Base-by-base conservation (phyloP, 2,113 vertebrate species). In the Calyptomena viridis region DNA sequence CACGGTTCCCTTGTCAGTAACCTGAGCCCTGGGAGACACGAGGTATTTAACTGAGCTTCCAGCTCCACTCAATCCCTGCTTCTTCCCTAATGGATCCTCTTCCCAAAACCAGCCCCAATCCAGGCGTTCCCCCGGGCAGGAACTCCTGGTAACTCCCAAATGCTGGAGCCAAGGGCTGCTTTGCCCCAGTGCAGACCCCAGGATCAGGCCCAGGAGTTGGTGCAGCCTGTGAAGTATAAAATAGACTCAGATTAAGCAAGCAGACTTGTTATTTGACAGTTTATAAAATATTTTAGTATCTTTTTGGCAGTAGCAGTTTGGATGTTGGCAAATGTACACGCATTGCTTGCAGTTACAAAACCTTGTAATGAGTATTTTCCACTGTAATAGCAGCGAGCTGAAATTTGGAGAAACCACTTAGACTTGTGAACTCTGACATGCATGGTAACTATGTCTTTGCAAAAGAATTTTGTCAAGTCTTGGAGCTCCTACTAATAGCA, bases 391-490 rank as follows among this genome's bases (percentile, higher is more conserved):
- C 97, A 98, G 96, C 14, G 94, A 98, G 96, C 90, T 97, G 98
- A 98, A 98, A 98, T 98, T 98, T 97, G 98, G 98, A 98, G 98
- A 97, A 98, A 97, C 98, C 98, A 98, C 98, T 98, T 97, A 98
- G 98, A 98, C 97, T 97, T 96, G 95, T 98, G 98, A 98, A 98
- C 98, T 98, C 97, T 98, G 98, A 98, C 98, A 98, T 91, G 97
- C 97, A 96, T 96, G 97, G 97, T 97, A 98, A 98, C 98, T 98
- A 97, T 98, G 98, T 98, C 98, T 98, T 97, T 97, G 97, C 98
- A 94, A 93, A 97, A 97, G 98, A 98, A 97, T 98, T 98, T 98
- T 98, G 98, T 98, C 98, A 98, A 98, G 97, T 98, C 97, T 97
- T 91, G 97, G 98, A 98, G 98, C 98, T 98, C 97, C 97, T 95